A percentile compares a stretch with the other conserved stretches of the same genome.
Conservation (phyloP, 2,113 vertebrate genomes). For the Leucosticte australis region DNA sequence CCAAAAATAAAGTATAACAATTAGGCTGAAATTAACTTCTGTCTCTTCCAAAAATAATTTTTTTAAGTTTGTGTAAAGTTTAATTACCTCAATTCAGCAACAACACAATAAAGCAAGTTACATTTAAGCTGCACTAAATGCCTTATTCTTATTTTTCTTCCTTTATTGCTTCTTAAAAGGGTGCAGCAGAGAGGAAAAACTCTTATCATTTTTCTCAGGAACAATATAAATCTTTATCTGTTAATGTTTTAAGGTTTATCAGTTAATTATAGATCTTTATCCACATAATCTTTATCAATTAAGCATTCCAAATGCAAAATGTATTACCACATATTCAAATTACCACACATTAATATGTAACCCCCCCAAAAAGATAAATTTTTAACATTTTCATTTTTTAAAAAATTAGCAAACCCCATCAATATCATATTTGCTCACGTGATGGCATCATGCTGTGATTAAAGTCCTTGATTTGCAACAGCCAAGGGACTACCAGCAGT, state of each 20-base stretch:
- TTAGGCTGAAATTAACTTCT: neutral
- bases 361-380: neutral
- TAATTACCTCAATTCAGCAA: neutral
- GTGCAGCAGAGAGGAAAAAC: neutral
- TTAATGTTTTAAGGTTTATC: constrained; percentile 35
- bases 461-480: constrained; percentile 4
- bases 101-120: neutral
- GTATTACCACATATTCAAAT: neutral
- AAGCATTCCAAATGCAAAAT: constrained; percentile 25
- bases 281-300: constrained; percentile 25
- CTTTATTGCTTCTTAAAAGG: neutral
- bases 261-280: constrained; percentile 57
- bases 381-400: neutral
- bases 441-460: constrained; percentile 5
- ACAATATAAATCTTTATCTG: constrained; percentile 40
- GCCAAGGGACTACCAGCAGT: neutral
- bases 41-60: neutral
- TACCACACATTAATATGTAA: neutral
- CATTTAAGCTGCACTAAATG: neutral
- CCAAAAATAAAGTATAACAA: neutral
- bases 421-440: constrained; percentile 18
- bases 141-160: neutral
- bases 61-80: neutral
- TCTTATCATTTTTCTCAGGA: constrained; percentile 12
- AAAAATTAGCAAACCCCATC: neutral